Evolutionary conservation across 2,888 invertebrate species (phyloP), one percentile per base, ranked within the genome.

Genomic region (Melitaea athalia): DNA sequence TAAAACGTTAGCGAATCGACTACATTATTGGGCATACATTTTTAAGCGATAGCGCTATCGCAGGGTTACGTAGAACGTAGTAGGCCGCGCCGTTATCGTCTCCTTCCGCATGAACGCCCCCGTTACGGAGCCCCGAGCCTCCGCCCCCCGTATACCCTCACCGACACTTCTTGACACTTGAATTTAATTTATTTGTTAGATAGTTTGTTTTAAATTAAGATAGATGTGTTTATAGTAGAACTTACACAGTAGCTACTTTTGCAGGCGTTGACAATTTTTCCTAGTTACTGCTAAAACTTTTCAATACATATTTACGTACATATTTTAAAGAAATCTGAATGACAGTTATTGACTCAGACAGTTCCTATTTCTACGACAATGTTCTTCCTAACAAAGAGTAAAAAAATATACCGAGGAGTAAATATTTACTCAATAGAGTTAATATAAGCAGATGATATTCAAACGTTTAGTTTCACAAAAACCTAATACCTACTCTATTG

Each of bases 21-120:
- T 55, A 84, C 83, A 88, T 91, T 89, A 91, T 89, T 87, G 84
- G 84, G 82, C 88, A 88, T 88, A 91, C 89, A 92, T 91, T 92
- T 92, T 91, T 91, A 87, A 91, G 83, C 78, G 86, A 87, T 90
- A 88, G 82, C 83, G 83, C 81, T 88, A 89, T 88, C 87, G 78
- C 53, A 55, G 88, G 91, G 91, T 90, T 91, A 89, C 91, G 89
- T 89, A 87, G 91, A 91, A 91, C 91, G 89, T 89, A 87, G 91
- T 91, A 91, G 92, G 91, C 91, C 84, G 87, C 85, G 79, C 83
- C 82, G 92, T 93, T 92, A 92, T 93, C 93, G 90, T 89, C 91
- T 88, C 86, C 90, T 93, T 93, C 91, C 85, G 85, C 92, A 88
- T 93, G 92, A 91, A 92, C 93, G 93, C 92, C 80, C 83, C 79